phyloP scores from a whole-genome alignment of 1,140 invertebrate species.

The Chymomyza costata region DNA sequence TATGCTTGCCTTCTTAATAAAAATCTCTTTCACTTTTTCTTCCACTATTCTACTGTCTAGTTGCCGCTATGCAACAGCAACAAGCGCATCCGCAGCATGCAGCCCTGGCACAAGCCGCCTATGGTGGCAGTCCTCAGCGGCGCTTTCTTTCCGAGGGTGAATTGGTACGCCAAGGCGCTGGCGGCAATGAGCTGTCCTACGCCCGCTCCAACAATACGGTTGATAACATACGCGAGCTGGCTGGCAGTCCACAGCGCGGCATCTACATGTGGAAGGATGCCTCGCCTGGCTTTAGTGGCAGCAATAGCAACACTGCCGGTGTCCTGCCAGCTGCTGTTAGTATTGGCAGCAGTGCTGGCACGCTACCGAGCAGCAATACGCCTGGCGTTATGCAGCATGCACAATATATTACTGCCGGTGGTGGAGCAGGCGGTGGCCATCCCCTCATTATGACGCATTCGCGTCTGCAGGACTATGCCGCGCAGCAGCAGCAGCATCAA shows the following conservation, averaged over 20 bases:
- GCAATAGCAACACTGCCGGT: no score
- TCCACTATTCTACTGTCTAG: no score
- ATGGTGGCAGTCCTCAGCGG: conserved; percentile 83
- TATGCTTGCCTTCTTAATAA: not conserved
- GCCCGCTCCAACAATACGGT: conserved; percentile 80
- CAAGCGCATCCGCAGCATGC: conserved; percentile 40
- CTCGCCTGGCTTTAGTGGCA: conserved; percentile 75
- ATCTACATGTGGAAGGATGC: conserved; percentile 91
- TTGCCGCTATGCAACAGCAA: conserved; percentile 33
- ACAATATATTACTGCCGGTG: conserved; percentile 66
- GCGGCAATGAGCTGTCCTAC: conserved; percentile 76
- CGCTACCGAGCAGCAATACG: conserved; percentile 54
- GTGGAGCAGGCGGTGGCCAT: conserved; percentile 31
- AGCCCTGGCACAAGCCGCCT: conserved; percentile 56
- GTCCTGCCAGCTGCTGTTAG: conserved; percentile 26
- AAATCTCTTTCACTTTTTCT: not conserved
- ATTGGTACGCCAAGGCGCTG: conserved; percentile 83
- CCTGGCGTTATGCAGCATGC: conserved; percentile 46
- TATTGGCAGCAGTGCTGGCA: conserved; percentile 68
- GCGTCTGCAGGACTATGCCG: conserved; percentile 58
- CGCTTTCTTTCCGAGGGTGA: conserved; percentile 91
- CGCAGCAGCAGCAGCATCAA: conserved; percentile 45
- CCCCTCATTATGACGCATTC: conserved; percentile 68
- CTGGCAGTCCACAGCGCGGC: conserved; percentile 88
- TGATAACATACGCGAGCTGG: conserved; percentile 85